Base-by-base conservation (phyloP, 2,113 vertebrate genomes). In the Tricholaema leucomelas region DNA sequence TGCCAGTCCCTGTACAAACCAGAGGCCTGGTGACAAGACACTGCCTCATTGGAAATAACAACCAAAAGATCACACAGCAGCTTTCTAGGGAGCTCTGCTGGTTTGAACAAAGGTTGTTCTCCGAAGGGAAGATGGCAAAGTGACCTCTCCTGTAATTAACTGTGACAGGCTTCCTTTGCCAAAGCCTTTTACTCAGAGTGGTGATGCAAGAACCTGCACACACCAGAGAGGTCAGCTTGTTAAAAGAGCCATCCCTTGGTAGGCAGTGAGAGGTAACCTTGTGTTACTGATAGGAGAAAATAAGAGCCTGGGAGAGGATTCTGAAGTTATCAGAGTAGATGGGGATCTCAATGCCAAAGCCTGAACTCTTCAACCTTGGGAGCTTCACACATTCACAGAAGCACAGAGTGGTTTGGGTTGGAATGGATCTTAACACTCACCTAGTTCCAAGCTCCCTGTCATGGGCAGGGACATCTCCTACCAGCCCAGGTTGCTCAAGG, bases 301-400 rank as follows among this genome's bases (percentile, higher is more conserved):
- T 19, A 30, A 55, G 38, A 44, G 38, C 19, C 24, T 52, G 85
- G 61, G 54, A 14, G 28, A 83, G 65, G 77, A 92, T 4, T 24
- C 44, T 7, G 3, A 36, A 38, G 8, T 3, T 40, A 46, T 21
- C 2, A 1, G 1, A 4, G 3, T 5, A 21, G n/a, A 54, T 0
- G 2, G 15, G 50, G 3, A 4, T 18, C 87, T 24, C 3, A 16
- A 16, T 64, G 54, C 2, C 52, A 30, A 20, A 71, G 82, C 42
- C 79, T 6, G 21, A 8, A 8, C 0, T 46, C 60, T 19, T 9
- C 38, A 35, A 55, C 12, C 8, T 8, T 5, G 50, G 36, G 17
- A 40, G 64, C 2, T 25, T 35, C 60, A 21, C 10, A 11, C 13
- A 46, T 50, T 50, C 48, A 50, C 12, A 50, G 48, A 50, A 50